phyloP scores from a whole-genome alignment of 2,888 invertebrate genomes.

The Apamea sordens region DNA sequence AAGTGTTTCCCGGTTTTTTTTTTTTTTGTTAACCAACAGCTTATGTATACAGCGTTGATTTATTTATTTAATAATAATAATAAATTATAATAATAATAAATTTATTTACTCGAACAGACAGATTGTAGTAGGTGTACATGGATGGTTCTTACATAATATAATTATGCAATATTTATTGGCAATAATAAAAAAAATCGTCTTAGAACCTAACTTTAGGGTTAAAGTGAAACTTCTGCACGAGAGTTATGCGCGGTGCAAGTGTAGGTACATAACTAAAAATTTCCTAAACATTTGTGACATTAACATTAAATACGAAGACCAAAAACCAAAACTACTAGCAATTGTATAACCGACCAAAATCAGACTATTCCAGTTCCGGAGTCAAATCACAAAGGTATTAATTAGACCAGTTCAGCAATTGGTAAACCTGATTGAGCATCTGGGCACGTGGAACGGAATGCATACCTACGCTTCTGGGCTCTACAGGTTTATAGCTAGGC shows the following conservation, averaged over 20 bases:
- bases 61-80: too few relatives aligned
- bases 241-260: not conserved
- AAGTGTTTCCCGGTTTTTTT: too few relatives aligned
- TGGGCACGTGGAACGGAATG: slow-evolving; percentile 42
- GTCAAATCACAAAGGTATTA: slow-evolving; percentile 74
- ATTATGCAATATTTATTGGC: too few relatives aligned
- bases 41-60: too few relatives aligned
- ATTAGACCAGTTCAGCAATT: slow-evolving; percentile 72
- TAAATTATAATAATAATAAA: too few relatives aligned
- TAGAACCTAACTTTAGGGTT: not conserved
- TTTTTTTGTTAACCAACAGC: too few relatives aligned
- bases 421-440: slow-evolving; percentile 72
- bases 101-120: too few relatives aligned
- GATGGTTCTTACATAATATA: too few relatives aligned
- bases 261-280: not conserved
- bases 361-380: slow-evolving; percentile 57
- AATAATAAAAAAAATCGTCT: too few relatives aligned
- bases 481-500: not conserved
- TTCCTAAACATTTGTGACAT: not conserved
- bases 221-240: not conserved
- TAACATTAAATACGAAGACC: not conserved
- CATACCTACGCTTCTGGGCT: slow-evolving; percentile 12
- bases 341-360: slow-evolving; percentile 4
- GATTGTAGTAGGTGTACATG: too few relatives aligned
- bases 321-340: slow-evolving; percentile 8